Conservation (phyloP, 2,888 invertebrate species). For the Drosophila multiciliata region DNA sequence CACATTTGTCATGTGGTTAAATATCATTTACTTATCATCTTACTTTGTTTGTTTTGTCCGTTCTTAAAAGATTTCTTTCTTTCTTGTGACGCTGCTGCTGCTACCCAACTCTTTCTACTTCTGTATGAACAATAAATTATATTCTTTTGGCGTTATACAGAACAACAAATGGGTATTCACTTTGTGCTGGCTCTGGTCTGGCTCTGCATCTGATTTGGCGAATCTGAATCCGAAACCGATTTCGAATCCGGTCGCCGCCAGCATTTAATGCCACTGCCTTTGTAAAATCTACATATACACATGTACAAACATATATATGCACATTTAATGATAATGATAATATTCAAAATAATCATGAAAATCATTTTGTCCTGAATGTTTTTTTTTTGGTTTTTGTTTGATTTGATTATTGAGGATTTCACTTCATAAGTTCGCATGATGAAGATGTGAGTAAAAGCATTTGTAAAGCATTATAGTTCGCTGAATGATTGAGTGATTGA, state of each 20-base stretch:
- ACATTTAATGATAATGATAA: slow-evolving; percentile 5
- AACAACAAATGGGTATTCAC: slow-evolving; percentile 44
- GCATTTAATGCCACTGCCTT: slow-evolving; percentile 37
- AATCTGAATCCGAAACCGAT: slow-evolving; percentile 34
- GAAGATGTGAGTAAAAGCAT: slow-evolving; percentile 28
- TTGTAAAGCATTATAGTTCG: slow-evolving; percentile 5
- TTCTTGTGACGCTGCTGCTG: slow-evolving; percentile 4
- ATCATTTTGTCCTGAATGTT: slow-evolving; percentile 38
- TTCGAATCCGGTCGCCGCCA: slow-evolving; percentile 48
- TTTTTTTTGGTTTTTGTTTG: background rate
- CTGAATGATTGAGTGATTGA: slow-evolving; percentile 22
- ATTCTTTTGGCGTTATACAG: slow-evolving; percentile 55
- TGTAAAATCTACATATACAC: slow-evolving; percentile 5
- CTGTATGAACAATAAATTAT: slow-evolving; percentile 66
- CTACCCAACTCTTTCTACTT: slow-evolving; percentile 26
- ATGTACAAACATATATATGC: background rate
- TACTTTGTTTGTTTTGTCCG: slow-evolving; percentile 11
- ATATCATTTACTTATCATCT: slow-evolving; percentile 47
- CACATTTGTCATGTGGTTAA: slow-evolving; percentile 44
- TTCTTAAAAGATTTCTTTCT: slow-evolving; percentile 18
- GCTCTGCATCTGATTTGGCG: slow-evolving; percentile 36
- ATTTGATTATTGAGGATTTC: slow-evolving; percentile 32
- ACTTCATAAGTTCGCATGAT: slow-evolving; percentile 37
- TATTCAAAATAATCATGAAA: slow-evolving; percentile 39
- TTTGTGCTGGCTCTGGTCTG: slow-evolving; percentile 46